Evolutionary conservation across 2,888 invertebrate genomes (phyloP), one percentile per base, ranked within the genome.

Genomic region (Lochmaea crataegi): DNA sequence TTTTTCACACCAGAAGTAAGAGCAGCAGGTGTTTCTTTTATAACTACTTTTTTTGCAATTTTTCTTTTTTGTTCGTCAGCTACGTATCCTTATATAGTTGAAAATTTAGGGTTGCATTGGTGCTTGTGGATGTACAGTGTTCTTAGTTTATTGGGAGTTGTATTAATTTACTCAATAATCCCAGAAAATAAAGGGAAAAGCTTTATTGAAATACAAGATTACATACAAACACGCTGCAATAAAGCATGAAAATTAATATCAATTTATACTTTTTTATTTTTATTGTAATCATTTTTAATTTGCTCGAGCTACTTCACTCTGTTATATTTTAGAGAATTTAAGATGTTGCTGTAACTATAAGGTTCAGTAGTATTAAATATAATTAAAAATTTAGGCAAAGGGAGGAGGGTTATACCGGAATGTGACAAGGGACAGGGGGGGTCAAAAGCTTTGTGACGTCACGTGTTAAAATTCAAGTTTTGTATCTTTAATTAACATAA

Each of bases 1-100:
- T 90, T 95, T 86, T 92, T 96, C 85, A 91, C 96, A 38, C 87
- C 92, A 0, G 92, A 93, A 77, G 92, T 94, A 2, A 94, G 94
- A 85, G 90, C 93, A 0, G 87, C 90, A 26, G 94, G 93, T 0
- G 63, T 77, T 1, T 74, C 78, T 2, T 57, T 77, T 10, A 65
- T 71, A 1, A 72, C 74, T 4, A 53, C 72, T 12, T 45, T 68
- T 41, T 74, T 75, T 32, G 69, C 72, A n/a, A 14, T 74, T 18
- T 64, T 71, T n/a, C 67, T 71, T 16, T 80, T 80, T 26, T 2
- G 75, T 0, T 68, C 78, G 12, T 75, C 77, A 1, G 16, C 78
- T 12, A n/a, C 76, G 4, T 81, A 76, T 74, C 78, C 81, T n/a
- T 42, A 73, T 12, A 16, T 77, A 11, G 41, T 38, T 11, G n/a